phyloP scores from a whole-genome alignment of 1,140 invertebrate species.

The Megathymus violae region DNA sequence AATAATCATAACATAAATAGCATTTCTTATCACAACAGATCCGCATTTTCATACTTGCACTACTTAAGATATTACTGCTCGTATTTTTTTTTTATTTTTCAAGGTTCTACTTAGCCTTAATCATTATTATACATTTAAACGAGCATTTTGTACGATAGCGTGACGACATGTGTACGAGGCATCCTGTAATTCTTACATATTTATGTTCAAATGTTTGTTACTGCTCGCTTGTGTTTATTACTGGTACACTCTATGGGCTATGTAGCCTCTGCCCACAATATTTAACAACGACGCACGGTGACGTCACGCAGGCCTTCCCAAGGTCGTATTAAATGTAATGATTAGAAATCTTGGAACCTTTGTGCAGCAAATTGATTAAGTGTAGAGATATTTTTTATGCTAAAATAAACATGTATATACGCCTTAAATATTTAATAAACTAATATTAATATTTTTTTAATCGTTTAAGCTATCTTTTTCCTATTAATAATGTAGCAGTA shows the following conservation, averaged over 20 bases:
- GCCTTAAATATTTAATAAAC: no score
- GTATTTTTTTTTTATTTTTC: not conserved
- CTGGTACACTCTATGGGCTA: not conserved
- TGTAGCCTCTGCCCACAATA: not conserved
- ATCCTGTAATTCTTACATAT: not conserved
- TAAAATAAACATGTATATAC: no score
- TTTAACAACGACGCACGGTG: not conserved
- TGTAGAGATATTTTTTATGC: no score
- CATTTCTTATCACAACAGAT: no score
- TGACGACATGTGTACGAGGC: not conserved
- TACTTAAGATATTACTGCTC: not conserved
- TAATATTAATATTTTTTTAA: no score
- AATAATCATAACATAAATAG: no score
- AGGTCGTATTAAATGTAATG: not conserved
- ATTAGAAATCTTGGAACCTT: not conserved
- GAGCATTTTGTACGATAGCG: not conserved
- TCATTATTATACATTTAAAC: not conserved
- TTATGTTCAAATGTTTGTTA: not conserved
- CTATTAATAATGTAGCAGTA: no score
- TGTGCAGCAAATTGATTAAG: slow-evolving; percentile 2
- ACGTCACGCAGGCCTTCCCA: slow-evolving; percentile 1
- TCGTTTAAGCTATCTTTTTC: no score
- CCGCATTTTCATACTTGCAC: no score
- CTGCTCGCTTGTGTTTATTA: not conserved
- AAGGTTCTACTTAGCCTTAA: not conserved